These are phyloP conservation scores for Dallia pectoralis DNA, from an alignment of 2,797 vertebrate species.

Conservation along the genomic window DNA sequence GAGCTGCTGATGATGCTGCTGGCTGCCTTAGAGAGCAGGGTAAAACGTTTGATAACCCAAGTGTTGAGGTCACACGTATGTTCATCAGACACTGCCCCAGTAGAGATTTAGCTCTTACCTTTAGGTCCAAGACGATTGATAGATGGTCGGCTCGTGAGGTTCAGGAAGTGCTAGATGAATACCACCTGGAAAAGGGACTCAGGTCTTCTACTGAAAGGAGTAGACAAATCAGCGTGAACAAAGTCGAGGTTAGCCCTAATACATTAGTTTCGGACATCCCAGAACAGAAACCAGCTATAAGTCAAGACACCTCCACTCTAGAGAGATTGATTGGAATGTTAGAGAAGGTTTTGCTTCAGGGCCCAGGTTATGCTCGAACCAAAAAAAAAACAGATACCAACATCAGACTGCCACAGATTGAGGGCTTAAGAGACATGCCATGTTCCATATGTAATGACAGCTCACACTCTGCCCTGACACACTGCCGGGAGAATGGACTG, in stretches of 20 bases:
- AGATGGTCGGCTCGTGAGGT: slow-evolving; percentile 25
- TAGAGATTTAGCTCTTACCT: slow-evolving; percentile 19
- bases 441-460: slow-evolving; percentile 25
- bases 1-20: slow-evolving; percentile 22
- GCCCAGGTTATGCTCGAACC: background rate
- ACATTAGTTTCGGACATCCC: background rate
- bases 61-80: slow-evolving; percentile 17
- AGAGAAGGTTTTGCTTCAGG: slow-evolving; percentile 19
- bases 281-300: background rate
- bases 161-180: slow-evolving; percentile 26
- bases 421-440: slow-evolving; percentile 19
- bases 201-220: background rate
- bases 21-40: slow-evolving; percentile 30
- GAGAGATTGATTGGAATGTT: slow-evolving; percentile 14
- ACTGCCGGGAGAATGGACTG: slow-evolving; percentile 30
- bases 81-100: slow-evolving; percentile 26
- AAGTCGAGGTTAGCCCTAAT: background rate
- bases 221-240: slow-evolving; percentile 17
- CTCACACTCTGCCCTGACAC: slow-evolving; percentile 31
- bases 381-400: background rate
- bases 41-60: slow-evolving; percentile 16
- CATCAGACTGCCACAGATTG: slow-evolving; percentile 9
- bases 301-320: background rate
- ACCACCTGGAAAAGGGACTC: slow-evolving; percentile 8
- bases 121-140: slow-evolving; percentile 19